Evolutionary conservation across 2,888 invertebrate genomes (phyloP).

Genomic region (Mamestra brassicae): DNA sequence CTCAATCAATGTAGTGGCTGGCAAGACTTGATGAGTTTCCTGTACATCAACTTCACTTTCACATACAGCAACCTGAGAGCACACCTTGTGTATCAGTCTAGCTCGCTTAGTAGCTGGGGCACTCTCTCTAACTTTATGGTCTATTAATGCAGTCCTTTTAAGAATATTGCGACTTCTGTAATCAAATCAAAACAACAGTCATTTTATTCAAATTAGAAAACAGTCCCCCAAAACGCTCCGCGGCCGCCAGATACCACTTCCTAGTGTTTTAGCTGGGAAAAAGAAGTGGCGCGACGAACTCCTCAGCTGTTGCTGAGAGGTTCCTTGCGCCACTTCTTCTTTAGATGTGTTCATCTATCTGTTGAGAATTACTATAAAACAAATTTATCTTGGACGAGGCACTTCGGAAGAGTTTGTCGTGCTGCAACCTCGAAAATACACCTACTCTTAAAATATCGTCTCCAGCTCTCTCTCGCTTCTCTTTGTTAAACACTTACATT

Average conservation of each 20-base stretch:
- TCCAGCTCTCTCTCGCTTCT: not conserved
- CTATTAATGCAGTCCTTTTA: not conserved
- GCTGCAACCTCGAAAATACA: not conserved
- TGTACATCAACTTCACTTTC: constrained; percentile 17
- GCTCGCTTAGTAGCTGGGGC: not conserved
- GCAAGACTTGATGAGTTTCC: constrained; percentile 26
- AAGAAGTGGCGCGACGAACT: no score
- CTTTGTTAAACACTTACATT: not conserved
- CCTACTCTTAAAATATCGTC: not conserved
- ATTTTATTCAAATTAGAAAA: no score
- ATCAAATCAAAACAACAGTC: no score
- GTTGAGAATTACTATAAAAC: not conserved
- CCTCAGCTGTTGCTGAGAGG: no score
- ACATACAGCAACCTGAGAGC: not conserved
- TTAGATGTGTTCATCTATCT: no score
- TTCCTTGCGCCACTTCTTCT: no score
- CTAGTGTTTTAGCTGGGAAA: no score
- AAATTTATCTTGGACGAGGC: no score
- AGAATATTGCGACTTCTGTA: not conserved
- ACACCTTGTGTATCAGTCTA: not conserved
- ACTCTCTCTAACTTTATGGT: not conserved
- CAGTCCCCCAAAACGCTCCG: no score
- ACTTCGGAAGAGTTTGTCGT: not conserved
- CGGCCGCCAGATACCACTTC: no score
- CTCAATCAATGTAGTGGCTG: constrained; percentile 1